Evolutionary conservation across 2,113 vertebrate species (phyloP), one percentile per base, ranked within the genome.

Genomic region (Meriones unguiculatus): DNA sequence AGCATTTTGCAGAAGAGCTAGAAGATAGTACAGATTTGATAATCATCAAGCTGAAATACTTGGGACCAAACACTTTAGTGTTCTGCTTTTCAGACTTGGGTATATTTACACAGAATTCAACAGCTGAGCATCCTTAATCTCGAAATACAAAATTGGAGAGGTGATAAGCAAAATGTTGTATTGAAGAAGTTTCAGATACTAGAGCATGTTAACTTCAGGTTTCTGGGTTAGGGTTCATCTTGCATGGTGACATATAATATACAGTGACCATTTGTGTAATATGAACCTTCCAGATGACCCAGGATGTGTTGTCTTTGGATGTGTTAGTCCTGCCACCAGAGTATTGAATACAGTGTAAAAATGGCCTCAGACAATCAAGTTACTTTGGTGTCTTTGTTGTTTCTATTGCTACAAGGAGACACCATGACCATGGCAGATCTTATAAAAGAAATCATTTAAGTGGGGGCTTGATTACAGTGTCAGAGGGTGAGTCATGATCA

Each of bases 1-100:
- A 22, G 59, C 41, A n/a, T n/a, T 95, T 95, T 95, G 67, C 91
- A 59, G 90, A 87, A 80, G 38, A 59, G 9, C 22, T 69, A 38
- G 28, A 93, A 38, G 38, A 25, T 30, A 28, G 0, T 80, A 11
- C 52, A 92, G 25, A 17, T 73, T 46, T 84, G n/a, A 62, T 9
- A 70, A n/a, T 70, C 24, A 8, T 62, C 73, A 35, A 52, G 18
- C 18, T 14, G 14, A 69, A 32, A 41, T 59, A 52, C 28, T 41
- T 32, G n/a, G 28, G 7, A 92, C 12, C 52, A 82, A 30, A 72
- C n/a, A 15, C 41, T 59, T 17, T 7, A 62, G 11, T 41, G 72
- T 84, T 52, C 67, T 25, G 28, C 46, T 62, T 84, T 57, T 92
- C n/a, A 84, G 52, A 73, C 54, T 24, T 73, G 57, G 52, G 38